A percentile compares a stretch with the other conserved stretches of the same genome.
These are phyloP conservation scores for Helogale parvula DNA, from an alignment of 2,113 vertebrate species.

Conservation along the genomic window DNA sequence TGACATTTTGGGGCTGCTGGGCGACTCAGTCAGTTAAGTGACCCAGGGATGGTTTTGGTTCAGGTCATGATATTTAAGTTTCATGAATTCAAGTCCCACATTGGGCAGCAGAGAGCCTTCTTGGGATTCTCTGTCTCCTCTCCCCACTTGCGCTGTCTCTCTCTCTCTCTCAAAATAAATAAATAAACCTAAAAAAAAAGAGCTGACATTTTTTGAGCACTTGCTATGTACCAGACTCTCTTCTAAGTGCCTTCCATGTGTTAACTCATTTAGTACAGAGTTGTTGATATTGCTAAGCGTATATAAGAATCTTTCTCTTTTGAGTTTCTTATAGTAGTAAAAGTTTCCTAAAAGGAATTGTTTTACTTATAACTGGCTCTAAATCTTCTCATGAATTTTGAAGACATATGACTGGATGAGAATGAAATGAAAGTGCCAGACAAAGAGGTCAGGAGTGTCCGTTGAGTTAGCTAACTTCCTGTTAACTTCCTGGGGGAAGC, in stretches of 20 bases:
- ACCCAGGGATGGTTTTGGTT: no score
- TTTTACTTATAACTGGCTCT: neutral
- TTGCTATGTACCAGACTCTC: neutral
- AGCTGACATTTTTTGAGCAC: neutral
- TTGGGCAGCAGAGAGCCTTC: no score
- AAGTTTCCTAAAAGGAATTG: neutral
- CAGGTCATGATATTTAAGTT: no score
- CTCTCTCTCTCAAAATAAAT: no score
- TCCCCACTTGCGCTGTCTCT: no score
- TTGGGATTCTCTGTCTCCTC: no score
- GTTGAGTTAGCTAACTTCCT: neutral
- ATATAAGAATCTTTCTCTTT: neutral
- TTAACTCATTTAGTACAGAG: neutral
- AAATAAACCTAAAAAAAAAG: no score
- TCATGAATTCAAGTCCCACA: no score
- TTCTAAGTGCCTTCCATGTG: neutral
- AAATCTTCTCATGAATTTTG: neutral
- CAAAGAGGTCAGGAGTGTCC: neutral
- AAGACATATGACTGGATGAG: neutral
- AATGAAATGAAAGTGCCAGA: neutral
- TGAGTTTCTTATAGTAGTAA: neutral
- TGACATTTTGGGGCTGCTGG: neutral
- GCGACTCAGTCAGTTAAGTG: no score
- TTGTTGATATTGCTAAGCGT: neutral
- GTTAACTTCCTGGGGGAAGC: rapidly evolving